Percentiles rank a stretch among this genome's conserved stretches.
Evolutionary conservation across 1,140 invertebrate genomes (phyloP).

Genomic region (Eciton burchellii): DNA sequence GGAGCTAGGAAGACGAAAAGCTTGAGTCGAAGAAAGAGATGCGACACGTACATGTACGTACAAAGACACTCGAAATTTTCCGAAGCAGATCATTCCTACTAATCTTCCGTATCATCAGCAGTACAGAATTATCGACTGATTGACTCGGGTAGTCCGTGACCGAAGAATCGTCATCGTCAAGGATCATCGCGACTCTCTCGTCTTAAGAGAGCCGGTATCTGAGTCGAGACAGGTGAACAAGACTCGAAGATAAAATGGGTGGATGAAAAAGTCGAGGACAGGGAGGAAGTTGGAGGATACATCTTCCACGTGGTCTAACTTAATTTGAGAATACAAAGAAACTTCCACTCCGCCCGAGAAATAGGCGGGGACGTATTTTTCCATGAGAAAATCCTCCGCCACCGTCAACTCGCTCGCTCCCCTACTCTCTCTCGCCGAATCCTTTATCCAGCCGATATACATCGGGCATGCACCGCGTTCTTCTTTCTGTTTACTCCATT

Average conservation of each 20-base stretch:
- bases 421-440: slow-evolving; percentile 11
- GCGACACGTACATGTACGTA: too few species aligned
- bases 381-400: slow-evolving; percentile 59
- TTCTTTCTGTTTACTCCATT: background rate
- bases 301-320: slow-evolving; percentile 70
- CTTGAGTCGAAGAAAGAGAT: background rate
- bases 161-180: too few species aligned
- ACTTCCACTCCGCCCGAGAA: slow-evolving; percentile 66
- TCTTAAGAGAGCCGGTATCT: slow-evolving; percentile 1
- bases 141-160: too few species aligned
- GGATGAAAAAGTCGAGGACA: slow-evolving; percentile 36
- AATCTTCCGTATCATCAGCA: background rate
- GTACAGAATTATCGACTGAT: background rate
- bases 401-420: slow-evolving; percentile 57
- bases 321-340: slow-evolving; percentile 75
- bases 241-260: slow-evolving; percentile 48
- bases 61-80: background rate
- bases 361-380: slow-evolving; percentile 71
- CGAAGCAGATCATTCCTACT: background rate
- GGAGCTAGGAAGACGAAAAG: background rate
- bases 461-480: background rate
- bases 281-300: slow-evolving; percentile 66
- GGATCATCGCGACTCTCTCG: background rate
- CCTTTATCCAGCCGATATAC: slow-evolving; percentile 39
- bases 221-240: background rate